phyloP scores from a whole-genome alignment of 2,888 invertebrate species.

The Pharmacophagus antenor region DNA sequence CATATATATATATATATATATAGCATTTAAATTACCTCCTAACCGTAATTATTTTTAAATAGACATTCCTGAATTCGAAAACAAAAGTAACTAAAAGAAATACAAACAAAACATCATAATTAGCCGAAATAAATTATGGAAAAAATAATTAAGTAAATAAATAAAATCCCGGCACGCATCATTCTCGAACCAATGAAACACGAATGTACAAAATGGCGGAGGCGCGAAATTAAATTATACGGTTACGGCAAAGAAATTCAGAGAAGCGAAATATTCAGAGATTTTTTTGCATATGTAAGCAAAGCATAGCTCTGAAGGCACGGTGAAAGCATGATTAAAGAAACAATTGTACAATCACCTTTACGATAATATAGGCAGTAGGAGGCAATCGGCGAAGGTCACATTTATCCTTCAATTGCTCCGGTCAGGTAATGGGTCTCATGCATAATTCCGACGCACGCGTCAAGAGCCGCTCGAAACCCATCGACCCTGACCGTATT shows the following conservation, averaged over 20 bases:
- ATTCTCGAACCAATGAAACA: background rate
- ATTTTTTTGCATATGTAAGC: conserved; percentile 32
- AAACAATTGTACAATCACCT: conserved; percentile 22
- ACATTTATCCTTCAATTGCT: conserved; percentile 48
- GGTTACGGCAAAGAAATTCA: conserved; percentile 38
- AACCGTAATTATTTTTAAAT: too few species aligned
- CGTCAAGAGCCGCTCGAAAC: conserved; percentile 24
- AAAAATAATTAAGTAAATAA: too few species aligned
- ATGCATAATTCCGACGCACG: conserved; percentile 41
- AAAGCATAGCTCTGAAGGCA: too few species aligned
- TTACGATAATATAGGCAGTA: conserved; percentile 20
- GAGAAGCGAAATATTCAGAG: conserved; percentile 33
- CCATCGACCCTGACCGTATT: conserved; percentile 37
- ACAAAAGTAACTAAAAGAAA: too few species aligned
- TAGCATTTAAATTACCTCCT: too few species aligned
- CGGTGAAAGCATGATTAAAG: too few species aligned
- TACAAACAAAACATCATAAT: too few species aligned
- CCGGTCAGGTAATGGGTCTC: conserved; percentile 45
- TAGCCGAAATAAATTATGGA: too few species aligned
- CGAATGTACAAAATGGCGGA: conserved; percentile 24
- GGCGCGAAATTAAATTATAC: conserved; percentile 43
- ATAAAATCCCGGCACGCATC: conserved; percentile 3
- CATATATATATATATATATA: too few species aligned
- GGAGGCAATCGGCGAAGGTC: conserved; percentile 37
- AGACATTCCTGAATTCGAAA: too few species aligned